phyloP scores from a whole-genome alignment of 2,888 invertebrate genomes.

The Serripes groenlandicus region DNA sequence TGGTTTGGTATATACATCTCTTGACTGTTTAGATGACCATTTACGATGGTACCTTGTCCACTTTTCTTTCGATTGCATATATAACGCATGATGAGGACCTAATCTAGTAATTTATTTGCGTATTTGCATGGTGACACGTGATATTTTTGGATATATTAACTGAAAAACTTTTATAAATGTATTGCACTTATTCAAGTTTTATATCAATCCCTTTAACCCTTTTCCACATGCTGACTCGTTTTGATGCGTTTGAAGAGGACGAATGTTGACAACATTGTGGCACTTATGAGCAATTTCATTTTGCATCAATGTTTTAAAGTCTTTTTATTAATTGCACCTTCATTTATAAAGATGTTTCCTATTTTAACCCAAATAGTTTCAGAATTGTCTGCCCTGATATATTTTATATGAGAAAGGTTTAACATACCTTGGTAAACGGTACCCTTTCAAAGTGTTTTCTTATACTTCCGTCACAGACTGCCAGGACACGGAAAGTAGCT shows the following conservation, averaged over 20 bases:
- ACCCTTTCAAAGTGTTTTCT: background rate
- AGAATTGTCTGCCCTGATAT: background rate
- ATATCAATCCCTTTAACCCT: too few species aligned
- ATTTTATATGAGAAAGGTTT: background rate
- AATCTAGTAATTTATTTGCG: too few species aligned
- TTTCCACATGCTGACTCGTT: too few species aligned
- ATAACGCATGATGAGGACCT: too few species aligned
- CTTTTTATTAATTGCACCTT: background rate
- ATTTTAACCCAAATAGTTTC: background rate
- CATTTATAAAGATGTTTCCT: too few species aligned
- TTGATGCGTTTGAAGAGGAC: too few species aligned
- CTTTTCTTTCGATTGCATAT: background rate
- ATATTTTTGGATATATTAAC: too few species aligned
- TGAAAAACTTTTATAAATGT: too few species aligned
- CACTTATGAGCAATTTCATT: background rate
- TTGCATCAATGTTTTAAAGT: background rate
- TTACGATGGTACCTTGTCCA: background rate
- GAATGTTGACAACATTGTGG: too few species aligned
- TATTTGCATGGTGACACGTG: too few species aligned
- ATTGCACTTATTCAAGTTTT: too few species aligned
- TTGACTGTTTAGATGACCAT: background rate
- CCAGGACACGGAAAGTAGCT: conserved; percentile 56
- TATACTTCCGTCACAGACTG: conserved; percentile 25
- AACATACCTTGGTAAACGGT: background rate
- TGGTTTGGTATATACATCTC: background rate